Conservation (phyloP, 2,888 invertebrate species). For the Phyllotreta cruciferae region DNA sequence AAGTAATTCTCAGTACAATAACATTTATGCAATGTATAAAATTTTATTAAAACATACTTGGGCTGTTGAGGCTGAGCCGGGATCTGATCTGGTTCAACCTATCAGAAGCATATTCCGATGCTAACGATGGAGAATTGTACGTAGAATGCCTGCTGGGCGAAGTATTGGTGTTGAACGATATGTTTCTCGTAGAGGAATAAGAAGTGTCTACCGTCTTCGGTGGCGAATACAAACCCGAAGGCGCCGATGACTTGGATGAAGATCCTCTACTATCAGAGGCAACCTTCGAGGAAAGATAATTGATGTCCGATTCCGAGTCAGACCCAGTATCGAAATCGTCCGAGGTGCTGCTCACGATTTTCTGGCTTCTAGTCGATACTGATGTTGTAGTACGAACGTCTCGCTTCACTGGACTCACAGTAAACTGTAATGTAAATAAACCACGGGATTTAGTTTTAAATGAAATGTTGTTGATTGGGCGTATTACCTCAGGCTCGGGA, state of each 20-base stretch:
- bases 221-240: constrained; percentile 56
- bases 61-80: constrained; percentile 64
- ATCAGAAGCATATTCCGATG: constrained; percentile 61
- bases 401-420: constrained; percentile 36
- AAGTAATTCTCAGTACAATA: too few species aligned
- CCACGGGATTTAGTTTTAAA: not conserved
- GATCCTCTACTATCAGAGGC: constrained; percentile 37
- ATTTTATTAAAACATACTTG: constrained; percentile 42
- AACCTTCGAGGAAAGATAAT: constrained; percentile 30
- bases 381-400: constrained; percentile 49
- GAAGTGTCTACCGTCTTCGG: constrained; percentile 58
- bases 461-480: not conserved
- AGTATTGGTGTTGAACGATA: constrained; percentile 51
- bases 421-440: constrained; percentile 31
- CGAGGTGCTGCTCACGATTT: constrained; percentile 59
- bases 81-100: constrained; percentile 67
- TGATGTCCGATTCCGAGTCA: constrained; percentile 70
- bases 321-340: constrained; percentile 76
- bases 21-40: not conserved
- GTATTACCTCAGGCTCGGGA: constrained; percentile 57
- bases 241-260: constrained; percentile 52
- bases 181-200: constrained; percentile 43
- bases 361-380: constrained; percentile 64
- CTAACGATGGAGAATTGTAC: constrained; percentile 48
- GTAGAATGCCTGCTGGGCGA: constrained; percentile 58